phyloP scores from a whole-genome alignment of 92 coral and sea anemone species.

The Porites evermanni region DNA sequence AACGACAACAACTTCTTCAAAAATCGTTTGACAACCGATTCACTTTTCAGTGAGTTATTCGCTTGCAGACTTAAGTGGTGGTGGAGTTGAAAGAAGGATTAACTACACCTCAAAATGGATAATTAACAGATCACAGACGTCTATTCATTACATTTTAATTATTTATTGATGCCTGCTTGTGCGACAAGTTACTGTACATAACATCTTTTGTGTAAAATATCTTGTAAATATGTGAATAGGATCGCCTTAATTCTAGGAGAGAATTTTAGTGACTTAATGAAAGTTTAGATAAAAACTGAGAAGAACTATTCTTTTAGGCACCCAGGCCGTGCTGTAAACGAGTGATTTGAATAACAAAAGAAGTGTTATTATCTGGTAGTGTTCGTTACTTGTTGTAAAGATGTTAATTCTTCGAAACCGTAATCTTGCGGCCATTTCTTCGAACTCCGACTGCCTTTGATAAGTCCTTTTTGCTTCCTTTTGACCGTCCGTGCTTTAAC shows the following conservation, averaged over 20 bases:
- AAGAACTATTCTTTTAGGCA: background rate
- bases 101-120: background rate
- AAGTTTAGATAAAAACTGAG: background rate
- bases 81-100: background rate
- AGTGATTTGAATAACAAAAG: slow-evolving; percentile 24
- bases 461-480: background rate
- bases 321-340: background rate
- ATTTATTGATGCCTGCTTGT: slow-evolving; percentile 1
- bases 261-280: slow-evolving; percentile 4
- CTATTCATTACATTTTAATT: background rate
- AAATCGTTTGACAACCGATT: background rate
- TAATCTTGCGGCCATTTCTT: background rate
- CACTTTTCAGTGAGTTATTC: background rate
- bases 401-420: slow-evolving; percentile 7
- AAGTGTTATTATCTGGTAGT: background rate
- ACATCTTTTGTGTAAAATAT: background rate
- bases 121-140: slow-evolving; percentile 14
- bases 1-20: no score
- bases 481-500: background rate
- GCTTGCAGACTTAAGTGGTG: background rate
- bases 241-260: background rate
- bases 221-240: slow-evolving; percentile 12
- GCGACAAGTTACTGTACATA: slow-evolving; percentile 2
- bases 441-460: background rate
- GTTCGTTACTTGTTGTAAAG: background rate